Evolutionary conservation across 2,797 vertebrate species (phyloP).

Genomic region (Oreochromis mossambicus): DNA sequence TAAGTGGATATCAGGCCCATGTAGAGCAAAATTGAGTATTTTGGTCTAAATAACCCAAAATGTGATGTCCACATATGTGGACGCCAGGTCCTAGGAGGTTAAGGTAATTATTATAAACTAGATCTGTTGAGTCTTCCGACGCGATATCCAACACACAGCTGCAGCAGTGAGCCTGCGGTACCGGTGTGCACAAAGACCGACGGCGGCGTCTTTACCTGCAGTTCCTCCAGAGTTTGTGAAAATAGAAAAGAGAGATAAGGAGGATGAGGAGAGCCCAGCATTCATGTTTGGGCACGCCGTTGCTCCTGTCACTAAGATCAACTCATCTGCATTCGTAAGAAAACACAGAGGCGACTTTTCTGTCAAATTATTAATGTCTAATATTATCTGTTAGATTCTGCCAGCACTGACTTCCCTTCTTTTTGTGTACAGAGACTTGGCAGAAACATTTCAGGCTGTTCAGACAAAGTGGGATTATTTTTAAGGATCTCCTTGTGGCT

Average conservation of each 20-base stretch:
- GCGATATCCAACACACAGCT: neutral
- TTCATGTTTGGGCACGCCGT: too few species aligned
- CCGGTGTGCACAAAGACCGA: too few species aligned
- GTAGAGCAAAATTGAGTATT: too few species aligned
- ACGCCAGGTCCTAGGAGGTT: too few species aligned
- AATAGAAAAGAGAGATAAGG: neutral
- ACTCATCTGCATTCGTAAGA: accelerated
- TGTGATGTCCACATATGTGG: too few species aligned
- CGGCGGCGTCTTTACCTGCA: neutral
- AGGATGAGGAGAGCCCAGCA: neutral
- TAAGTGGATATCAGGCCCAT: too few species aligned
- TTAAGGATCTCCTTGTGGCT: neutral
- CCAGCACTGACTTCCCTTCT: neutral
- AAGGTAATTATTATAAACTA: neutral
- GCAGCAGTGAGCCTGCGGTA: accelerated
- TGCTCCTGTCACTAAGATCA: neutral
- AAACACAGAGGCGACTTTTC: neutral
- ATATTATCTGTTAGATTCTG: neutral
- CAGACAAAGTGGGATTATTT: neutral
- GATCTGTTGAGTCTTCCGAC: accelerated
- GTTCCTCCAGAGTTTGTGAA: neutral
- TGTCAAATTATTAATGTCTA: neutral
- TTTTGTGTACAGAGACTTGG: neutral
- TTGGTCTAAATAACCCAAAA: too few species aligned
- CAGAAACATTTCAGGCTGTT: neutral